These are phyloP conservation scores for Branchellion lobata DNA, from an alignment of 2,888 invertebrate species.

Conservation along the genomic window DNA sequence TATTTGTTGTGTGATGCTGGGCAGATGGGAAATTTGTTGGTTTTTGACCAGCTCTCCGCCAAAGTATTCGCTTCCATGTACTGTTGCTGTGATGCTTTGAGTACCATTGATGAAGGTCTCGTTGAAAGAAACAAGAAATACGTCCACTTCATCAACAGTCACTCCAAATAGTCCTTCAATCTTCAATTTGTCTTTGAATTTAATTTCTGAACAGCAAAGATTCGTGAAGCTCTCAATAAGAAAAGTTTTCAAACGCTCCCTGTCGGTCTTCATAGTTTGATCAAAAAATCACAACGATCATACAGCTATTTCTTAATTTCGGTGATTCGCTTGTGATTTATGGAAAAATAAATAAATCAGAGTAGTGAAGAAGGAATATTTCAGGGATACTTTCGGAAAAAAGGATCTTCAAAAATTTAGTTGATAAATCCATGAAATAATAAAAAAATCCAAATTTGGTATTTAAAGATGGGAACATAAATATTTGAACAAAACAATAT, in stretches of 20 bases:
- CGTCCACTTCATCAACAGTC: constrained; percentile 49
- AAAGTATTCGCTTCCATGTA: constrained; percentile 25
- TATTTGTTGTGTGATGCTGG: constrained; percentile 33
- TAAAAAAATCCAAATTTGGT: no score
- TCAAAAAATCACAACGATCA: background rate
- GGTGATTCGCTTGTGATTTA: background rate
- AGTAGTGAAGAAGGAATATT: background rate
- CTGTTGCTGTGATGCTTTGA: constrained; percentile 33
- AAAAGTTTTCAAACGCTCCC: constrained; percentile 47
- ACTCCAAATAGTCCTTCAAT: constrained; percentile 50
- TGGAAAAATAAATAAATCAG: background rate
- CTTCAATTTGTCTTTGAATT: constrained; percentile 46
- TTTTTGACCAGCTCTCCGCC: background rate
- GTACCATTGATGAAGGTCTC: constrained; percentile 46
- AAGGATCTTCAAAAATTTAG: background rate
- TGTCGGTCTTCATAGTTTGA: constrained; percentile 45
- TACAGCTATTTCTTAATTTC: background rate
- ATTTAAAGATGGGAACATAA: background rate
- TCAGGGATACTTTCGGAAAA: background rate
- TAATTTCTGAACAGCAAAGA: constrained; percentile 49
- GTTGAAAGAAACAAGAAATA: constrained; percentile 49
- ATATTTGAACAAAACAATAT: constrained; percentile 4
- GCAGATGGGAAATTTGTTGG: constrained; percentile 24
- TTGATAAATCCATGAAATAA: no score
- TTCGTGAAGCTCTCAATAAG: constrained; percentile 49